Percentiles rank a stretch among this genome's conserved stretches.
Evolutionary conservation across 92 coral and sea anemone genomes (phyloP).

Genomic region (Hydrozoanthus gracilis): DNA sequence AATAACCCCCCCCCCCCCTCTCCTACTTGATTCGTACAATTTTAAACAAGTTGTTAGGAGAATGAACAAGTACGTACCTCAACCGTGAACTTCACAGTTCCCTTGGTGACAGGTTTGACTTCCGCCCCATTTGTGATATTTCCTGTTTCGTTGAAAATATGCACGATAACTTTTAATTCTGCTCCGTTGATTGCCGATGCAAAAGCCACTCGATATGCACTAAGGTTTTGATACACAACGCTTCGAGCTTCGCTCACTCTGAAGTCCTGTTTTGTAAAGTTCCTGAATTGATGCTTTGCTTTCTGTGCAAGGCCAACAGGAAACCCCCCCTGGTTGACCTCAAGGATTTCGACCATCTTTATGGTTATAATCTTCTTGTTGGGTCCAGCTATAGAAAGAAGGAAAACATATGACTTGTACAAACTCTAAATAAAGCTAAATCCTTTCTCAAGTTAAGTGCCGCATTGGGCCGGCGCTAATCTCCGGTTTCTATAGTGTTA

Average conservation of each 20-base stretch:
- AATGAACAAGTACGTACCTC: background rate
- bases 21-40: no score
- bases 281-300: background rate
- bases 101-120: conserved; percentile 2
- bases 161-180: background rate
- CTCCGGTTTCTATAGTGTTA: no score
- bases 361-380: conserved; percentile 16
- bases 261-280: conserved; percentile 4
- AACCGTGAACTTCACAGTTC: conserved; percentile 34
- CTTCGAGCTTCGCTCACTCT: background rate
- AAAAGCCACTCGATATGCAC: background rate
- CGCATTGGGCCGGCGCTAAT: no score
- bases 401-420: no score
- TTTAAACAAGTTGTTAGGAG: background rate
- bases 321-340: background rate
- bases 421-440: no score
- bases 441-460: no score
- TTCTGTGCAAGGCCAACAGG: background rate
- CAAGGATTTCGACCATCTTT: background rate
- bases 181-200: conserved; percentile 4
- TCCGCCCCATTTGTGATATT: conserved; percentile 31
- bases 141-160: conserved; percentile 36
- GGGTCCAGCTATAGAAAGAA: background rate
- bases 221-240: conserved; percentile 6
- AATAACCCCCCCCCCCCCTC: no score